phyloP scores from a whole-genome alignment of 2,113 vertebrate genomes.

The Lophochroa leadbeateri region DNA sequence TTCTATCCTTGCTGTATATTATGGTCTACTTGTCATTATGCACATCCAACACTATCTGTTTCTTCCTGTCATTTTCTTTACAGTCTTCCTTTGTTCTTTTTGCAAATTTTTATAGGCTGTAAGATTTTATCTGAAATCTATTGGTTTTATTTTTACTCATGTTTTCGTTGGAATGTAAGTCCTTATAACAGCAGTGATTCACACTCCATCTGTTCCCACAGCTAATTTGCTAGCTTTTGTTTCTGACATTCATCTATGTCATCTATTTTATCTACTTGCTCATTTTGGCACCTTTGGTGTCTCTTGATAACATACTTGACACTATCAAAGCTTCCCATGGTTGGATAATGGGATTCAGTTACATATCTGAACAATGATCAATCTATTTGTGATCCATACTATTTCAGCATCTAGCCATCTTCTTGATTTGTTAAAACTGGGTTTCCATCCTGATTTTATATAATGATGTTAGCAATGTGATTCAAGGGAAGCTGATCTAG shows the following conservation, averaged over 20 bases:
- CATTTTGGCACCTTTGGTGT: conserved; percentile 17
- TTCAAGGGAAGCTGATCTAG: neutral
- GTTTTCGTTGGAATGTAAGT: neutral
- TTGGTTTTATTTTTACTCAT: neutral
- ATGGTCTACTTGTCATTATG: neutral
- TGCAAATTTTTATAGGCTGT: neutral
- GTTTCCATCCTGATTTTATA: neutral
- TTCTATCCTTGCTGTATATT: neutral
- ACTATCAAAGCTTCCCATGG: neutral
- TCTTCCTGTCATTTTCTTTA: neutral
- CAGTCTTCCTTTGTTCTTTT: neutral
- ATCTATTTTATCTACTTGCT: conserved; percentile 13
- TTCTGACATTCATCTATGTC: neutral
- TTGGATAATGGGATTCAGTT: neutral
- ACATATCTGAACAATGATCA: neutral
- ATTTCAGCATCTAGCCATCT: neutral
- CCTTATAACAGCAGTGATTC: conserved; percentile 27
- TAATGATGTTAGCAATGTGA: neutral
- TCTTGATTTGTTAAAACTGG: neutral
- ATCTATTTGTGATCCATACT: neutral
- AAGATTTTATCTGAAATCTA: neutral
- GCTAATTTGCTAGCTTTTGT: conserved; percentile 35
- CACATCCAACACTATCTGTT: neutral
- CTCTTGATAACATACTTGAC: neutral
- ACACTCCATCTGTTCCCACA: conserved; percentile 11